Percentiles rank a stretch among this genome's conserved stretches.
Evolutionary conservation across 2,113 vertebrate genomes (phyloP).

Genomic region (Diphyllodes magnificus): DNA sequence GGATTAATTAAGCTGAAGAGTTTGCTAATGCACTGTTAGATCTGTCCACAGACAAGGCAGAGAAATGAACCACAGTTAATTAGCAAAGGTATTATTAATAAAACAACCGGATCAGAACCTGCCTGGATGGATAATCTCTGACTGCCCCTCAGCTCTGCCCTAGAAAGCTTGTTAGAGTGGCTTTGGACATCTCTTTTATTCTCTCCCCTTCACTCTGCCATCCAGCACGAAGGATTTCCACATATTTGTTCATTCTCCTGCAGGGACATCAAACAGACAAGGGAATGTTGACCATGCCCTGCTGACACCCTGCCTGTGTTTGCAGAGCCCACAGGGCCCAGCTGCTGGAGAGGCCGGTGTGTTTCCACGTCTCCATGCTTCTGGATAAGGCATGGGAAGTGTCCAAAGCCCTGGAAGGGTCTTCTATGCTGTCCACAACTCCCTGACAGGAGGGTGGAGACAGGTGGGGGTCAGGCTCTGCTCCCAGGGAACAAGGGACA

Average conservation of each 20-base stretch:
- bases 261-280: background rate
- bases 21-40: background rate
- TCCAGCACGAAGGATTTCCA: background rate
- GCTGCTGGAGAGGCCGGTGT: background rate
- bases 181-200: background rate
- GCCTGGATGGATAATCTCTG: background rate
- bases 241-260: background rate
- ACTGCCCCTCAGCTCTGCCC: background rate
- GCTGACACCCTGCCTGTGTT: background rate
- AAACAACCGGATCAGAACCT: background rate
- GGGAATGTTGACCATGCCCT: background rate
- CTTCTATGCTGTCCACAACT: background rate
- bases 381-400: background rate
- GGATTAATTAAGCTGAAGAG: background rate
- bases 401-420: background rate
- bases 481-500: background rate
- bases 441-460: background rate
- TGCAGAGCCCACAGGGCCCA: background rate
- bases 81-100: conserved; percentile 12
- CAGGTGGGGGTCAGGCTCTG: rapidly evolving
- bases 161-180: background rate
- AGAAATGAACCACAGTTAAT: background rate
- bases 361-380: rapidly evolving
- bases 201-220: background rate
- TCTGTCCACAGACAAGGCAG: background rate